Evolutionary conservation across 1,140 invertebrate genomes (phyloP).

Genomic region (Drosophila kohkoa): DNA sequence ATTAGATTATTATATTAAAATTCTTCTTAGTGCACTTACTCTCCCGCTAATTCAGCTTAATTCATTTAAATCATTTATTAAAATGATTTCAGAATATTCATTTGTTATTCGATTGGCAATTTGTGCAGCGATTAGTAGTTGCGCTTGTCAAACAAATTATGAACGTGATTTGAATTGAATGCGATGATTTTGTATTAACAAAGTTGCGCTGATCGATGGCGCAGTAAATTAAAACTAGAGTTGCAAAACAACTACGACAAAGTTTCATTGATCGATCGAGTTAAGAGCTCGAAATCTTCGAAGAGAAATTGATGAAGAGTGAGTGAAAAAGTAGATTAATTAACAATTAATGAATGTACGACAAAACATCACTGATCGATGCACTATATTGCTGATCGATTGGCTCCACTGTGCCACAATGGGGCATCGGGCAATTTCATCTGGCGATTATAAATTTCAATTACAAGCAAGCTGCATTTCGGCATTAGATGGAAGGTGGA

Average conservation of each 20-base stretch:
- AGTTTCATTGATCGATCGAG: conserved; percentile 23
- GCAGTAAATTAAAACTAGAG: neutral
- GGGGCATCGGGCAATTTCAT: conserved; percentile 12
- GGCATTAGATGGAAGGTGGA: conserved; percentile 48
- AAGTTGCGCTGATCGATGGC: conserved; percentile 6
- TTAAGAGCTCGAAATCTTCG: neutral
- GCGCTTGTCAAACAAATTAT: conserved; percentile 28
- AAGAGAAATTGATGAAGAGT: neutral
- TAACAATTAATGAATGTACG: too few relatives aligned
- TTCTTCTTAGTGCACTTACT: too few relatives aligned
- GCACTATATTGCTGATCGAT: conserved; percentile 18
- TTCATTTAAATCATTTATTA: neutral
- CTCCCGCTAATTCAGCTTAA: too few relatives aligned
- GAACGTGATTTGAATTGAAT: conserved; percentile 16
- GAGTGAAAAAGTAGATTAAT: too few relatives aligned
- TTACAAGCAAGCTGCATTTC: conserved; percentile 62
- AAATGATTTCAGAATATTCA: neutral
- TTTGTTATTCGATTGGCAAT: neutral
- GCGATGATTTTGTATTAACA: conserved; percentile 11
- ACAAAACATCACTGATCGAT: neutral
- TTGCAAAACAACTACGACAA: neutral
- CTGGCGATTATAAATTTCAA: conserved; percentile 60
- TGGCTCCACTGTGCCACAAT: conserved; percentile 42
- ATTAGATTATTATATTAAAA: too few relatives aligned
- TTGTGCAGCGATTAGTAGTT: conserved; percentile 7